Conservation (phyloP, 2,113 vertebrate genomes). For the Chaetodon trifascialis region DNA sequence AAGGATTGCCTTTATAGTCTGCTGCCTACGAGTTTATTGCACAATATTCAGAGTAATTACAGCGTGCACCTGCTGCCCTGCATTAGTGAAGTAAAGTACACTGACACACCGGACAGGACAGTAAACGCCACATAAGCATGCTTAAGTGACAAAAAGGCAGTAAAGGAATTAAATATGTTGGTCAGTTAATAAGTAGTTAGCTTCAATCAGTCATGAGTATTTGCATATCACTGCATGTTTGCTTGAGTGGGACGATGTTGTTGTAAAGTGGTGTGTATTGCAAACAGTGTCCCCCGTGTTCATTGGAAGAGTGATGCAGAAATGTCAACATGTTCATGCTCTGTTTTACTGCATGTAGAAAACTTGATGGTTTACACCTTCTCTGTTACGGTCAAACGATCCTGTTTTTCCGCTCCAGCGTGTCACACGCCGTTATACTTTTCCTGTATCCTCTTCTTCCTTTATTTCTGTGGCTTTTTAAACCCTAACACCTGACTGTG, state of each 20-base stretch:
- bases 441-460: conserved; percentile 31
- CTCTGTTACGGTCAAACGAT: conserved; percentile 7
- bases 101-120: not conserved
- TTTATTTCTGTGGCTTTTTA: conserved; percentile 59
- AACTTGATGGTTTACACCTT: not conserved
- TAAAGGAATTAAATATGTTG: conserved; percentile 14
- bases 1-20: not conserved
- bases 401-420: conserved; percentile 35
- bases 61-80: not conserved
- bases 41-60: conserved; percentile 6
- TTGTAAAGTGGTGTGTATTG: conserved; percentile 17
- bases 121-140: not conserved
- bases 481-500: conserved; percentile 60
- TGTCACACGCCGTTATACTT: conserved; percentile 34
- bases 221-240: conserved; percentile 42
- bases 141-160: conserved; percentile 25
- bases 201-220: conserved; percentile 1
- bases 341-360: not conserved
- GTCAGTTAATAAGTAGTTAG: not conserved
- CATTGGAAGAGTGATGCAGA: not conserved
- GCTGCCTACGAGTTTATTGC: not conserved
- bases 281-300: conserved; percentile 13
- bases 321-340: conserved; percentile 1
- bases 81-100: not conserved
- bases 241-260: conserved; percentile 8